Base-by-base conservation (phyloP, 1,140 invertebrate genomes). In the Leptonema lineaticorne region DNA sequence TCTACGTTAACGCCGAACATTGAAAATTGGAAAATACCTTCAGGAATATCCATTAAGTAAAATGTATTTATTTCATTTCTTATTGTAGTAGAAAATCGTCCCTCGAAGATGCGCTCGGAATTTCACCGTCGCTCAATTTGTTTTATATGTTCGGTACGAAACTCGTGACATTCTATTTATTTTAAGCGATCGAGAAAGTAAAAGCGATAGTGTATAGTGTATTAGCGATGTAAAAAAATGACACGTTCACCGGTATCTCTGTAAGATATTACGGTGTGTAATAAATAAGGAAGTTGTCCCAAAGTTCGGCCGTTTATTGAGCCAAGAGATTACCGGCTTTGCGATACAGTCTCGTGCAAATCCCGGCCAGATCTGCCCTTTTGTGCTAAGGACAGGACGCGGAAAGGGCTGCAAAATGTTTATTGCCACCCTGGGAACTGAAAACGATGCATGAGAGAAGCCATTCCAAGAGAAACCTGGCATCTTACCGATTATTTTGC, bases 251-350 rank as follows among this genome's bases (percentile, higher is more conserved):
- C 57, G 37, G 48, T 58, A 58, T 58, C 20, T 58, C 26, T n/a
- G 18, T 9, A 45, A 6, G 37, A 16, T 45, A 33, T 62, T 45
- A 45, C 26, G 59, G 59, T 20, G 30, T 27, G 24, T 62, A 67
- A 58, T 48, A 67, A 57, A 58, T 59, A 37, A 30, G 22, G 22
- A 57, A 62, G 59, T 41, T 67, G 53, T 58, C 65, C 53, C 53
- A 46, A 67, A 67, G 67, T 63, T 58, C 57, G 41, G 57, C 46
- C 67, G 67, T 68, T 68, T 68, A 68, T 68, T 68, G 67, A 68
- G 67, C 57, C 59, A 29, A 48, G 57, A 63, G 67, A 68, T 68
- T 68, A 68, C 46, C 22, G 67, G 67, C 67, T 68, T 62, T 53
- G 45, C 67, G 58, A 68, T 60, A 53, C 67, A 48, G 58, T 27